Conservation (phyloP, 2,113 vertebrate species). For the Microcebus jonahi region DNA sequence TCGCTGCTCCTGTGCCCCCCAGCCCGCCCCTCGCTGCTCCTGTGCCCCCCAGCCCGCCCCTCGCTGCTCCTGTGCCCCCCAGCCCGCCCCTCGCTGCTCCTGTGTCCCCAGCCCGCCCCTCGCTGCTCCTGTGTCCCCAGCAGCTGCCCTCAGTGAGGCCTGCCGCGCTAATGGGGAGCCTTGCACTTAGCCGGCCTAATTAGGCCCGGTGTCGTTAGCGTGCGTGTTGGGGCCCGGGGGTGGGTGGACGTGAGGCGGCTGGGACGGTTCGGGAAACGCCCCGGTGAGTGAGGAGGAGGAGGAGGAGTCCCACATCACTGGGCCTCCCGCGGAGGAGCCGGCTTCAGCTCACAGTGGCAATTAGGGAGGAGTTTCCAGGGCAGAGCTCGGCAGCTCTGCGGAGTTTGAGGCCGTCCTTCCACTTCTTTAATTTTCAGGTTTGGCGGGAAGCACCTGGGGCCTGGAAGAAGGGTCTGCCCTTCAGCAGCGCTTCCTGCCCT, state of each 20-base stretch:
- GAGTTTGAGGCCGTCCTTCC: not conserved
- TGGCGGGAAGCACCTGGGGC: not conserved
- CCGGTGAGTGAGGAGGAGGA: not conserved
- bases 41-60: too few species aligned
- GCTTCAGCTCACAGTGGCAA: not conserved
- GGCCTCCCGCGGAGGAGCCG: not conserved
- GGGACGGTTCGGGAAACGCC: not conserved
- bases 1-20: too few species aligned
- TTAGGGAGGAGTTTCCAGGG: slow-evolving; percentile 13
- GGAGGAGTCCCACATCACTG: not conserved
- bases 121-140: too few species aligned
- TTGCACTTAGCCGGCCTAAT: not conserved
- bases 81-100: not conserved
- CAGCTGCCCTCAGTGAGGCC: not conserved
- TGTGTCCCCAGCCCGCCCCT: too few species aligned
- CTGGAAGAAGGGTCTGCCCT: not conserved
- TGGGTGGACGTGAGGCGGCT: not conserved
- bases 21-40: too few species aligned
- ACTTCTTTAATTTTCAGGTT: not conserved
- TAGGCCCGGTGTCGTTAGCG: not conserved
- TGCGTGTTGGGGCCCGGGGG: not conserved
- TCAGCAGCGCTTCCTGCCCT: not conserved
- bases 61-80: too few species aligned
- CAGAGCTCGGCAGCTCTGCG: not conserved
- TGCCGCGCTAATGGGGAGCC: not conserved